Conservation (phyloP, 2,888 invertebrate genomes). For the Eupeodes luniger region DNA sequence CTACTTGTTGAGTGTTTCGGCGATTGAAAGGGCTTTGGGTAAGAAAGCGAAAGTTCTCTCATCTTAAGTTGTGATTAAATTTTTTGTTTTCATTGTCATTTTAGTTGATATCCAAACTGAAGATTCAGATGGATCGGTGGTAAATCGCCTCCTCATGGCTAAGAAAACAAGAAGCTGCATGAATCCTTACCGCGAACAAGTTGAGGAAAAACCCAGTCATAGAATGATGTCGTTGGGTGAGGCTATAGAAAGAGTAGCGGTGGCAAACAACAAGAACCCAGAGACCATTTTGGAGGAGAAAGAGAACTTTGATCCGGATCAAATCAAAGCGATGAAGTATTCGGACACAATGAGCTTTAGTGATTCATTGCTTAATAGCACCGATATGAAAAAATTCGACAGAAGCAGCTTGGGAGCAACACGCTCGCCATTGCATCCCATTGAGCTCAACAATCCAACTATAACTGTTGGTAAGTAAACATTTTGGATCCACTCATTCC, state of each 20-base stretch:
- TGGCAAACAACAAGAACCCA: background rate
- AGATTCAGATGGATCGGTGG: constrained; percentile 79
- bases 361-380: constrained; percentile 81
- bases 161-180: constrained; percentile 64
- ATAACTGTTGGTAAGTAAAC: constrained; percentile 61
- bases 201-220: background rate
- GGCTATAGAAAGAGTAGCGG: constrained; percentile 31
- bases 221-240: constrained; percentile 35
- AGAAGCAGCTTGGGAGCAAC: constrained; percentile 72
- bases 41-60: constrained; percentile 60
- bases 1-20: constrained; percentile 81
- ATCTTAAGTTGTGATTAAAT: background rate
- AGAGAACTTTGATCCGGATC: constrained; percentile 79
- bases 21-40: constrained; percentile 82
- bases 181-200: constrained; percentile 51
- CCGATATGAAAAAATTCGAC: constrained; percentile 79
- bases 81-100: background rate
- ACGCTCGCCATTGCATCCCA: constrained; percentile 81
- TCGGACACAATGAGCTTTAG: constrained; percentile 82
- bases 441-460: constrained; percentile 71
- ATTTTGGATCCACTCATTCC: background rate
- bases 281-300: constrained; percentile 78
- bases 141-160: constrained; percentile 78
- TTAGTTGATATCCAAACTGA: constrained; percentile 80
- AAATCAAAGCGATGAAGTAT: constrained; percentile 59